phyloP scores from a whole-genome alignment of 1,140 invertebrate genomes.

The Cotesia vestalis region DNA sequence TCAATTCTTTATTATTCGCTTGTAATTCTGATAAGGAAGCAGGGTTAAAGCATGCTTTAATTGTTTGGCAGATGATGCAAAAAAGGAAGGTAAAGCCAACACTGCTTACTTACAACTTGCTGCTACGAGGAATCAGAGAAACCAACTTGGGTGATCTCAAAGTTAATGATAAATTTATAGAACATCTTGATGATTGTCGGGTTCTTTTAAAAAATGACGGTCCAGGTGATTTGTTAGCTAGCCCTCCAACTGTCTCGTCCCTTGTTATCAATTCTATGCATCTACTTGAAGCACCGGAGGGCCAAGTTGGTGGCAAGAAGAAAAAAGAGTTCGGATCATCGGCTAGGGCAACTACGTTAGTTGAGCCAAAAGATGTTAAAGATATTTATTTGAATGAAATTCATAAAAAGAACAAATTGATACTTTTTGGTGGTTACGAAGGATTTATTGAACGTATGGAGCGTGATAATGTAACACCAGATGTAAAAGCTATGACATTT shows the following conservation, averaged over 20 bases:
- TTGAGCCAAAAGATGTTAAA: conserved; percentile 10
- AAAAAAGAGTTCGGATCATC: not conserved
- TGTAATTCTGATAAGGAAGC: conserved; percentile 79
- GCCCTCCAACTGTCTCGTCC: conserved; percentile 47
- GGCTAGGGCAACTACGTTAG: not conserved
- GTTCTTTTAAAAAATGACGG: conserved; percentile 38
- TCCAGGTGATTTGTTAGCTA: conserved; percentile 51
- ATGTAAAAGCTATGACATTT: conserved; percentile 82
- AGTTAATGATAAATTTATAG: conserved; percentile 64
- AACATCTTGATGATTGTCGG: not conserved
- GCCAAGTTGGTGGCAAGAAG: not conserved
- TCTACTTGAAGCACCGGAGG: not conserved
- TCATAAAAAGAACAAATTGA: conserved; percentile 70
- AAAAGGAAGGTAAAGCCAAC: conserved; percentile 72
- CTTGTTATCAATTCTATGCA: not conserved
- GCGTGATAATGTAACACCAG: conserved; percentile 71
- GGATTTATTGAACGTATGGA: conserved; percentile 81
- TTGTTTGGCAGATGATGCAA: conserved; percentile 86
- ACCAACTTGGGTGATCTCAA: conserved; percentile 78
- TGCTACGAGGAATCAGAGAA: conserved; percentile 80
- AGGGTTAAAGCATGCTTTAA: conserved; percentile 82
- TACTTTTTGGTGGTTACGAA: conserved; percentile 81
- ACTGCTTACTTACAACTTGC: conserved; percentile 81
- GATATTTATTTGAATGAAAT: conserved; percentile 30
- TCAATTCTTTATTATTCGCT: conserved; percentile 83